A percentile compares a stretch with the other conserved stretches of the same genome.
These are phyloP conservation scores for Diabrotica balteata DNA, from an alignment of 2,888 invertebrate genomes.

Conservation along the genomic window DNA sequence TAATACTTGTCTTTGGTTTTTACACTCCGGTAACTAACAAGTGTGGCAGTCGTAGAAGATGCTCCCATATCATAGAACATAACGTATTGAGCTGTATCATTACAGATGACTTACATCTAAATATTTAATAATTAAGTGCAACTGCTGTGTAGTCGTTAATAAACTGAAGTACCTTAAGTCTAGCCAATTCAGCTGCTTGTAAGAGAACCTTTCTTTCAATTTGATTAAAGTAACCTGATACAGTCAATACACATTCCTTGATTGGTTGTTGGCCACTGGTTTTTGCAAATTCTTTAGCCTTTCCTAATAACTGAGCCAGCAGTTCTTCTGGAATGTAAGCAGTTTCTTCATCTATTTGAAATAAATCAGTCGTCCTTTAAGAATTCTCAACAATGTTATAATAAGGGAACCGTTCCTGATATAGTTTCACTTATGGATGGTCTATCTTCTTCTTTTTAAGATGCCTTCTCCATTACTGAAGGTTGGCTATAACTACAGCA, in stretches of 20 bases:
- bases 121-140: constrained; percentile 96
- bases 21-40: constrained; percentile 89
- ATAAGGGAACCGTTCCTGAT: constrained; percentile 81
- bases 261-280: constrained; percentile 86
- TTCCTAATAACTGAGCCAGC: constrained; percentile 88
- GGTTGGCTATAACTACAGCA: too few relatives aligned
- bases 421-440: constrained; percentile 87
- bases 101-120: constrained; percentile 91
- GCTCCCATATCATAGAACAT: constrained; percentile 99
- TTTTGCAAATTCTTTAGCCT: constrained; percentile 90
- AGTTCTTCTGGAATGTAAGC: constrained; percentile 89
- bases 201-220: constrained; percentile 88
- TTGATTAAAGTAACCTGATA: constrained; percentile 97
- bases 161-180: constrained; percentile 88
- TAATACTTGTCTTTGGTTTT: constrained; percentile 92
- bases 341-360: constrained; percentile 80
- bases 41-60: constrained; percentile 87
- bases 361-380: constrained; percentile 81
- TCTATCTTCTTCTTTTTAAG: too few relatives aligned
- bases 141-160: constrained; percentile 97
- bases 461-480: too few relatives aligned
- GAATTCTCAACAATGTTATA: constrained; percentile 84
- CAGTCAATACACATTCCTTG: constrained; percentile 93
- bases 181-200: constrained; percentile 88
- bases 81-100: constrained; percentile 88